Conservation (phyloP, 2,113 vertebrate genomes). For the Tragelaphus strepsiceros region DNA sequence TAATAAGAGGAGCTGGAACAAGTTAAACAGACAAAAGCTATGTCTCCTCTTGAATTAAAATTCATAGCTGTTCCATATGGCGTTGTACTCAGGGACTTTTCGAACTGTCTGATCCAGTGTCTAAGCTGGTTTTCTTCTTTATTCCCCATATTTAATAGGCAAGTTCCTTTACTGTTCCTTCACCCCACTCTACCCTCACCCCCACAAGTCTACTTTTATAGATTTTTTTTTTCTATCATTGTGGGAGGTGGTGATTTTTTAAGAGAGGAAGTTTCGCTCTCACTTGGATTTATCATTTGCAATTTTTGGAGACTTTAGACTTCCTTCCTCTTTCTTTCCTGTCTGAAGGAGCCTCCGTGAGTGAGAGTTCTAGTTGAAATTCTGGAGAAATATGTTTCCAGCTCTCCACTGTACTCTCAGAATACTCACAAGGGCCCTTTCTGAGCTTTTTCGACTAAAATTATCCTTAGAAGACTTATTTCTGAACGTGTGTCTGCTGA, state of each 20-base stretch:
- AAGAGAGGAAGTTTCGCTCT: background rate
- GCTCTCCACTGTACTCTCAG: conserved; percentile 53
- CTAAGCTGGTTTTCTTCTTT: background rate
- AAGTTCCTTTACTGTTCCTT: background rate
- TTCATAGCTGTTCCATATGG: conserved; percentile 26
- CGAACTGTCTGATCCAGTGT: background rate
- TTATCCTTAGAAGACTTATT: conserved; percentile 70
- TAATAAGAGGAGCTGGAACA: background rate
- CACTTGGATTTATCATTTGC: background rate
- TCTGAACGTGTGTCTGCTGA: conserved; percentile 59
- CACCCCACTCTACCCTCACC: background rate
- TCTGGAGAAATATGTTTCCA: conserved; percentile 46
- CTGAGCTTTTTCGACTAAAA: conserved; percentile 64
- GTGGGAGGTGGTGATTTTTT: background rate
- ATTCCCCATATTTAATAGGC: background rate
- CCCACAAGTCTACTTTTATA: background rate
- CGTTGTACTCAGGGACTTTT: background rate
- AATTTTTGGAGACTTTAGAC: background rate
- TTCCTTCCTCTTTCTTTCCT: conserved; percentile 14
- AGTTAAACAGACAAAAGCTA: background rate
- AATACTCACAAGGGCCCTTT: conserved; percentile 62
- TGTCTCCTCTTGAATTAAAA: conserved; percentile 62
- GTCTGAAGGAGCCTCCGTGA: conserved; percentile 33
- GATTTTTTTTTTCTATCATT: background rate
- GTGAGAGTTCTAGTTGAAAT: conserved; percentile 50